A percentile compares a stretch with the other conserved stretches of the same genome.
Conservation (phyloP, 2,113 vertebrate species). For the Okapia johnstoni region DNA sequence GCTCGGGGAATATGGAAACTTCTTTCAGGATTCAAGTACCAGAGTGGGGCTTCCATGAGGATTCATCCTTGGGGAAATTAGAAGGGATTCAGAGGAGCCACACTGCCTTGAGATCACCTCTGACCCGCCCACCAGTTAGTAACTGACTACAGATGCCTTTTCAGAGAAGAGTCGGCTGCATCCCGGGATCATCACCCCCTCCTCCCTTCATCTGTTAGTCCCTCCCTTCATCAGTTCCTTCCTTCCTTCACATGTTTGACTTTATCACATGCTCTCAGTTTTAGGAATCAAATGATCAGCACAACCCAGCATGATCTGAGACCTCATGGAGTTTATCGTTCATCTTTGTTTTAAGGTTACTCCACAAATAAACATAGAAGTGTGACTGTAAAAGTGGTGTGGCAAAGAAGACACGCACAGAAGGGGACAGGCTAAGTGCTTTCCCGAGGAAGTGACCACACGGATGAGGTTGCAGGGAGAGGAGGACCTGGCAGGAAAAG, state of each 20-base stretch:
- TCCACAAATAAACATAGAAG: not conserved
- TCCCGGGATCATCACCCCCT: fast-evolving
- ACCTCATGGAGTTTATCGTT: not conserved
- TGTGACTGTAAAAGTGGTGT: not conserved
- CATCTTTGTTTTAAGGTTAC: not conserved
- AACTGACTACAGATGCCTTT: not conserved
- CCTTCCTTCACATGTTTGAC: not conserved
- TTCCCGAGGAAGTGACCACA: not conserved
- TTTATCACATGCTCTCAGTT: not conserved
- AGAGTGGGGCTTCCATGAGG: not conserved
- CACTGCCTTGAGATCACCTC: not conserved
- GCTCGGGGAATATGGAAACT: not conserved
- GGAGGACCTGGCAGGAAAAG: not conserved
- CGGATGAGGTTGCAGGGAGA: not conserved
- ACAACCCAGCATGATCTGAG: not conserved
- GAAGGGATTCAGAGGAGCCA: not conserved
- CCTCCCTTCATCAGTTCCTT: not conserved
- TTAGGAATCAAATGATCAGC: not conserved
- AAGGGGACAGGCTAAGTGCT: not conserved
- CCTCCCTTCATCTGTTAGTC: not conserved
- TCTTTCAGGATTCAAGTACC: not conserved
- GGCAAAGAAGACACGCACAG: not conserved
- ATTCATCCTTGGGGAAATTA: not conserved
- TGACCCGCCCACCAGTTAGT: not conserved
- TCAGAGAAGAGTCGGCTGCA: not conserved